These are phyloP conservation scores for Hemiscyllium ocellatum DNA, from an alignment of 2,113 vertebrate genomes.

Conservation along the genomic window DNA sequence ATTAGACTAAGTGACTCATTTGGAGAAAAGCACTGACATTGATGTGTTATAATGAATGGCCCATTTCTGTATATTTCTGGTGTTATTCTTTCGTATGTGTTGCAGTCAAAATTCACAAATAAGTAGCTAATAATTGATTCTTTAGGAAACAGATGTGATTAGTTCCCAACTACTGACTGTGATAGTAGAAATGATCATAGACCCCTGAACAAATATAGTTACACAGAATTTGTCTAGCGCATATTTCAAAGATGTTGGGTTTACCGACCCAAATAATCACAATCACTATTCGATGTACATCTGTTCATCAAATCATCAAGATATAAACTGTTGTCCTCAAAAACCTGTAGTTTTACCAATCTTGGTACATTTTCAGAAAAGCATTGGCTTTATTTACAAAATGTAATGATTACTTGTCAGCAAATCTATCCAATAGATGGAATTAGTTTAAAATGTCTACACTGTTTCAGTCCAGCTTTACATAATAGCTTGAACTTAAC, in stretches of 20 bases:
- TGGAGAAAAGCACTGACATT: not conserved
- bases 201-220: not conserved
- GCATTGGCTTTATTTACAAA: not conserved
- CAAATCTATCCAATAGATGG: not conserved
- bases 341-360: not conserved
- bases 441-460: not conserved
- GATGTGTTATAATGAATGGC: not conserved
- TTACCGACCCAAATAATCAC: not conserved
- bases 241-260: not conserved
- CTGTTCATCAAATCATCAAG: not conserved
- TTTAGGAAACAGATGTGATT: not conserved
- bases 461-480: not conserved
- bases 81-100: not conserved
- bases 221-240: not conserved
- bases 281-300: not conserved
- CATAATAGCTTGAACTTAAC: not conserved
- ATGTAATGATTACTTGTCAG: not conserved
- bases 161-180: not conserved
- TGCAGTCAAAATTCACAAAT: not conserved
- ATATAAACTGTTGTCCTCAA: not conserved
- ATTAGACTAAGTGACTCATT: not conserved
- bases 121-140: not conserved
- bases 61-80: not conserved
- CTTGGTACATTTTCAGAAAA: not conserved
- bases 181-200: not conserved